A percentile compares a stretch with the other conserved stretches of the same genome.
These are phyloP conservation scores for Epizoanthus stellaris DNA, from an alignment of 92 coral and sea anemone genomes.

Conservation along the genomic window DNA sequence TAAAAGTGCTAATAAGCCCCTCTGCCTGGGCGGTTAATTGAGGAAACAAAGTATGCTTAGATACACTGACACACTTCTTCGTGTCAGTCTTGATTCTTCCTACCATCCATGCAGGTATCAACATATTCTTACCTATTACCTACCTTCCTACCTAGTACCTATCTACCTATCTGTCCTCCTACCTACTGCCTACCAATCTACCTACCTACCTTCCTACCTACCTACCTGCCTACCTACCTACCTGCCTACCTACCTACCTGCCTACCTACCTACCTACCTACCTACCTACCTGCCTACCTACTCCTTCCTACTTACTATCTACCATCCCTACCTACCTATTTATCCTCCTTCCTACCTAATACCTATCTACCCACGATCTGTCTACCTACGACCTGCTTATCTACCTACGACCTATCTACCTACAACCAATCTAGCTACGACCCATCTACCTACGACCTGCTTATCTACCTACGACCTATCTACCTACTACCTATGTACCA, in stretches of 20 bases:
- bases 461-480: not conserved
- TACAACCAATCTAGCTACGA: too few species aligned
- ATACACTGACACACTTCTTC: not conserved
- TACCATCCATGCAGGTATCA: too few species aligned
- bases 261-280: too few species aligned
- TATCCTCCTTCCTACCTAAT: not conserved
- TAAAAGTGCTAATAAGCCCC: too few species aligned
- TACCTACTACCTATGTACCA: not conserved
- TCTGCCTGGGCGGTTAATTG: not conserved
- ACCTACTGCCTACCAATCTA: not conserved
- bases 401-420: not conserved
- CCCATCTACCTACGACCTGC: not conserved
- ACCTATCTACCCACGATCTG: too few species aligned
- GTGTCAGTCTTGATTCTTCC: not conserved
- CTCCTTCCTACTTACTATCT: too few species aligned
- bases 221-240: too few species aligned
- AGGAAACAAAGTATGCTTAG: not conserved
- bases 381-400: not conserved
- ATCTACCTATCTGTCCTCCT: not conserved
- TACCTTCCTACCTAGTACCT: not conserved
- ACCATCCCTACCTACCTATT: not conserved
- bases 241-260: too few species aligned
- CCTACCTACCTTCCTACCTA: too few species aligned
- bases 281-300: too few species aligned
- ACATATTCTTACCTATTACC: not conserved